Conservation (phyloP, 2,888 invertebrate genomes). For the Lumbricus terrestris region DNA sequence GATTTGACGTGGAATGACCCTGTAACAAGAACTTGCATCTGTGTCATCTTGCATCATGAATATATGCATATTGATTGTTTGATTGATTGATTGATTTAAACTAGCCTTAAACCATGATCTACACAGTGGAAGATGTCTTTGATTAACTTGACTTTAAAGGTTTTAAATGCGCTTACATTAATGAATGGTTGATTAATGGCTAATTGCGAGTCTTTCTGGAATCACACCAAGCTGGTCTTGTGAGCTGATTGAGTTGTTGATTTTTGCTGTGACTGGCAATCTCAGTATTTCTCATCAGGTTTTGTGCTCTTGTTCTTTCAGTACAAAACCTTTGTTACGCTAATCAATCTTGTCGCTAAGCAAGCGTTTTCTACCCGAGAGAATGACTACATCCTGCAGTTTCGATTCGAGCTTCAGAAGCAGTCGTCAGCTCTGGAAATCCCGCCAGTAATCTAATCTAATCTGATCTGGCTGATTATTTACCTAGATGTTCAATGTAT, state of each 20-base stretch:
- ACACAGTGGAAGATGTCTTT: neutral
- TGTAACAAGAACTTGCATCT: too few relatives aligned
- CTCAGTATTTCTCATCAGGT: neutral
- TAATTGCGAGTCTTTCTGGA: too few relatives aligned
- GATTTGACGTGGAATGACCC: too few relatives aligned
- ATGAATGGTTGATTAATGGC: neutral
- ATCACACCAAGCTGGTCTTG: too few relatives aligned
- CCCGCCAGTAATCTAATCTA: conserved; percentile 7
- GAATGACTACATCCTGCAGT: conserved; percentile 75
- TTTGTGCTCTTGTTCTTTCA: conserved; percentile 19
- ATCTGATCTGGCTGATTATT: too few relatives aligned
- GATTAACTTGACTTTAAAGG: neutral
- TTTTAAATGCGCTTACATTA: neutral
- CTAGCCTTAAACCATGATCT: neutral
- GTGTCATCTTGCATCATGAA: too few relatives aligned
- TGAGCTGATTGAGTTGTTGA: too few relatives aligned
- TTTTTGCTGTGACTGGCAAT: too few relatives aligned
- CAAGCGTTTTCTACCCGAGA: conserved; percentile 73
- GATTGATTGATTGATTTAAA: too few relatives aligned
- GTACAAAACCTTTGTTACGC: conserved; percentile 62
- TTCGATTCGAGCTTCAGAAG: conserved; percentile 64
- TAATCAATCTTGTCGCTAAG: conserved; percentile 71
- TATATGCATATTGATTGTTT: too few relatives aligned
- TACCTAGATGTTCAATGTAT: too few relatives aligned
- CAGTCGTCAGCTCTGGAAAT: conserved; percentile 64